phyloP scores from a whole-genome alignment of 2,888 invertebrate species.

The Phoronis australis region DNA sequence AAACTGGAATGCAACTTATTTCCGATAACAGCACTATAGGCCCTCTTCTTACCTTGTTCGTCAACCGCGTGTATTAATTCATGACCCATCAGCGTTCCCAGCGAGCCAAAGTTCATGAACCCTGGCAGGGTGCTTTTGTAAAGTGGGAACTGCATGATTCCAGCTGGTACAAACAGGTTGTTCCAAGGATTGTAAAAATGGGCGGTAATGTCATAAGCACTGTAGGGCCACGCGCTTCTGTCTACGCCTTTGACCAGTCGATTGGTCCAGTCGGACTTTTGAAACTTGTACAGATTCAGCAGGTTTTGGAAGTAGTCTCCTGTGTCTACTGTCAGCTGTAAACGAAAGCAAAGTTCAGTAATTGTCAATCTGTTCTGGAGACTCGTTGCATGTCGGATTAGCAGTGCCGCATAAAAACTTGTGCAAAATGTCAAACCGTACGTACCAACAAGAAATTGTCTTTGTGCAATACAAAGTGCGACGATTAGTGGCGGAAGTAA shows the following conservation, averaged over 20 bases:
- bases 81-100: constrained; percentile 33
- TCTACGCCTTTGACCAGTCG: constrained; percentile 21
- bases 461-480: too few relatives aligned
- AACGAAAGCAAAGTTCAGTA: too few relatives aligned
- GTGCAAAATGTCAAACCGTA: too few relatives aligned
- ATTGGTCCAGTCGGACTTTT: constrained; percentile 38
- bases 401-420: too few relatives aligned
- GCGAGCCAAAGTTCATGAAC: constrained; percentile 38
- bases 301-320: constrained; percentile 58
- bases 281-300: constrained; percentile 54
- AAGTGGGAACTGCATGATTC: constrained; percentile 38
- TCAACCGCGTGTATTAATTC: constrained; percentile 33
- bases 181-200: constrained; percentile 34
- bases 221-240: constrained; percentile 22
- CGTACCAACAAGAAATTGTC: too few relatives aligned
- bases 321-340: constrained; percentile 56
- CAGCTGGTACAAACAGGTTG: constrained; percentile 39
- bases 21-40: not conserved
- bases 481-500: too few relatives aligned
- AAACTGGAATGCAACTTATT: too few relatives aligned
- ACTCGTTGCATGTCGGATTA: too few relatives aligned
- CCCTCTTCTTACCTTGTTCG: constrained; percentile 27
- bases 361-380: too few relatives aligned
- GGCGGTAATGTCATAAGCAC: constrained; percentile 24
- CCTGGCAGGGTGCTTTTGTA: constrained; percentile 32